Evolutionary conservation across 1,140 invertebrate genomes (phyloP).

Genomic region (Drosophila pachea): DNA sequence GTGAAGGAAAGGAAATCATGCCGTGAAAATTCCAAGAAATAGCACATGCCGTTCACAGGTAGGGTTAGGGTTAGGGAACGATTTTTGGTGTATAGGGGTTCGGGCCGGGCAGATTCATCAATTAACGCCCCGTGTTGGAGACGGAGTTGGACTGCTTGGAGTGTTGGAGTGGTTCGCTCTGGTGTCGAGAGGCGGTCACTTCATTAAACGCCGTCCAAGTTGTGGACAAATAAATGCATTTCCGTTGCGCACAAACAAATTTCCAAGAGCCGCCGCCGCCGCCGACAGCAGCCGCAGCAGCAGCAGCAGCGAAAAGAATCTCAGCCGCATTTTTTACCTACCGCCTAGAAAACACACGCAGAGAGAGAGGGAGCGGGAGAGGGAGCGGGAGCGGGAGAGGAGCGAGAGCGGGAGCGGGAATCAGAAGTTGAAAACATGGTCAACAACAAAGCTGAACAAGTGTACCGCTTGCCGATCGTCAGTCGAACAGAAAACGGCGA

Average conservation of each 20-base stretch:
- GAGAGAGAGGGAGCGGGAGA: not conserved
- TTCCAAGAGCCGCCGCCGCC: slow-evolving; percentile 71
- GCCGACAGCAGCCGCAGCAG: slow-evolving; percentile 33
- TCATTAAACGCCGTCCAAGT: slow-evolving; percentile 62
- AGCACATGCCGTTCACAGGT: slow-evolving; percentile 49
- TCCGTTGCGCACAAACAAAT: slow-evolving; percentile 75
- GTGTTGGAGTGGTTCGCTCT: slow-evolving; percentile 9
- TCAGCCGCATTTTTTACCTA: slow-evolving; percentile 55
- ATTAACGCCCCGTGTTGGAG: slow-evolving; percentile 56
- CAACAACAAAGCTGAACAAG: slow-evolving; percentile 76
- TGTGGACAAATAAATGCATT: slow-evolving; percentile 77
- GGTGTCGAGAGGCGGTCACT: slow-evolving; percentile 46
- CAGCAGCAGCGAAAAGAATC: slow-evolving; percentile 58
- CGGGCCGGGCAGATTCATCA: slow-evolving; percentile 63
- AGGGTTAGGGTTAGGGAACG: not conserved
- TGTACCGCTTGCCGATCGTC: slow-evolving; percentile 77
- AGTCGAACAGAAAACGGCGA: slow-evolving; percentile 30
- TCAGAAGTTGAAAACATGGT: slow-evolving; percentile 73
- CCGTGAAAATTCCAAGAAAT: slow-evolving; percentile 75
- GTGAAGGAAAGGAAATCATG: slow-evolving; percentile 57
- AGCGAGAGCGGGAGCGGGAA: slow-evolving; percentile 45
- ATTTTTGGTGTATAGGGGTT: slow-evolving; percentile 29
- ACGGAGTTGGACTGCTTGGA: slow-evolving; percentile 17
- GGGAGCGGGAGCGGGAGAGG: slow-evolving; percentile 56
- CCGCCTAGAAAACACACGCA: slow-evolving; percentile 19